Base-by-base conservation (phyloP, 2,797 vertebrate species). In the Acipenser oxyrinchus region DNA sequence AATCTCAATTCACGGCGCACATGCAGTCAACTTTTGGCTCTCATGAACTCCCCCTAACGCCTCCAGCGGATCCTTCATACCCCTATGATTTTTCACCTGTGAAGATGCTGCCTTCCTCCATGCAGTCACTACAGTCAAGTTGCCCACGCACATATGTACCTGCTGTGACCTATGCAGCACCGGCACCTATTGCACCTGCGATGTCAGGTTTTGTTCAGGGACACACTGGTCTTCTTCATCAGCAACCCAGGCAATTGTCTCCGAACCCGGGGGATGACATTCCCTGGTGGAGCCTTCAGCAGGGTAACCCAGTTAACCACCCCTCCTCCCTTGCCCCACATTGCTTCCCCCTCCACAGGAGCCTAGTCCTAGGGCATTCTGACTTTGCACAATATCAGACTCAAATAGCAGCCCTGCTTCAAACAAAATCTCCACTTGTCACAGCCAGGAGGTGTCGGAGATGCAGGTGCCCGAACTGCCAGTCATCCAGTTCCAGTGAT, bases 351-450 rank as follows among this genome's bases (percentile, higher is more conserved):
- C 83, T 98, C 69, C 95, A 95, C 71, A 85, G 95, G 23, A 88
- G 95, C 71, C 83, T 99, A 76, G 91, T 98, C 59, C 77, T 99
- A 72, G 95, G 95, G 60, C 97, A 94, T 71, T 91, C 97, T 83
- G 96, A 99, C 89, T 95, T 99, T 65, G 97, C 95, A 53, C 96
- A 99, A 70, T 99, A 99, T 75, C 97, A 99, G 88, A 97, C 93
- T 76, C 96, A 98, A 74, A 96, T 99, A 70, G 96, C 96, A 23
- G 92, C 93, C 7, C 90, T 98, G 69, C 89, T 98, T 76, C 95
- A 97, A 82, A 95, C 93, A 62, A 98, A 98, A 86, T 91, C 96
- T 70, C 91, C 93, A 12, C 89, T 95, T 68, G 94, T 95, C 52
- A 92, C 95, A 2, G 95, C 97, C 81, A 91, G 96, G 74, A 91